Conservation (phyloP, 2,888 invertebrate species). For the Polyommatus icarus region DNA sequence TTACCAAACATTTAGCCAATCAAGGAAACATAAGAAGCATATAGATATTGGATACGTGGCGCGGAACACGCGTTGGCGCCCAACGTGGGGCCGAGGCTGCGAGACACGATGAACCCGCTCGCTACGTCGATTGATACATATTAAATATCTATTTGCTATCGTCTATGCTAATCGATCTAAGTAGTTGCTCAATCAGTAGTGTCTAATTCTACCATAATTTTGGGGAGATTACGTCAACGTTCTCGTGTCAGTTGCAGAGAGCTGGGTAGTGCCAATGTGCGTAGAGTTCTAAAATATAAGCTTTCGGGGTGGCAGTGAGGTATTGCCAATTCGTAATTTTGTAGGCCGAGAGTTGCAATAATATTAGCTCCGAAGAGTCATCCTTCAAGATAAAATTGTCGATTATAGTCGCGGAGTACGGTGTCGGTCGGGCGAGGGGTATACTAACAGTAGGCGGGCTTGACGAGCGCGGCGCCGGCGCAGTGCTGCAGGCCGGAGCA, state of each 20-base stretch:
- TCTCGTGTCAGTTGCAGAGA: constrained; percentile 25
- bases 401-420: background rate
- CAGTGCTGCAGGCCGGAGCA: constrained; percentile 84
- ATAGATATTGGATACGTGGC: constrained; percentile 29
- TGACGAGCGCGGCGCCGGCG: constrained; percentile 84
- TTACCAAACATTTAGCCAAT: constrained; percentile 34
- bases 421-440: constrained; percentile 38
- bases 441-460: constrained; percentile 86
- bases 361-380: background rate
- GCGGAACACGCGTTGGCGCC: constrained; percentile 17
- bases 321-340: background rate
- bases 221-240: constrained; percentile 3
- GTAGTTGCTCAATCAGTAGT: constrained; percentile 15
- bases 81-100: constrained; percentile 1
- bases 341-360: background rate
- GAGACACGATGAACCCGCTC: background rate
- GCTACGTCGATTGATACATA: background rate
- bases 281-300: constrained; percentile 23
- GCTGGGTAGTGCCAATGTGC: constrained; percentile 29
- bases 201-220: constrained; percentile 21
- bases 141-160: constrained; percentile 29
- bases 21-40: constrained; percentile 32
- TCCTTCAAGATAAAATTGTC: background rate
- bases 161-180: constrained; percentile 23
- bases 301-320: constrained; percentile 7